These are phyloP conservation scores for Seladonia tumulorum DNA, from an alignment of 2,888 invertebrate genomes.

Conservation along the genomic window DNA sequence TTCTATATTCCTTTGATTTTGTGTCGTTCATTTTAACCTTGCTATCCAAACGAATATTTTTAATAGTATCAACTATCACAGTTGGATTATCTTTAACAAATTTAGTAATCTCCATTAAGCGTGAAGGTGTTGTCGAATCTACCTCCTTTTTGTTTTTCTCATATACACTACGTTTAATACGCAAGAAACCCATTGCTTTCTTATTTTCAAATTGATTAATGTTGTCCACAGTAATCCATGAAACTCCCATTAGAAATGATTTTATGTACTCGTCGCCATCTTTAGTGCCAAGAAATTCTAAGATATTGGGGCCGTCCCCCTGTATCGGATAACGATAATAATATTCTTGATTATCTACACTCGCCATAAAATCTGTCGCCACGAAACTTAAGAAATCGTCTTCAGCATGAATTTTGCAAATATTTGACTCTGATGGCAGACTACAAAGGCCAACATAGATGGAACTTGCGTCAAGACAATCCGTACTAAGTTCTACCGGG, in stretches of 20 bases:
- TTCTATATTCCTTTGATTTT: background rate
- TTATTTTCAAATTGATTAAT: background rate
- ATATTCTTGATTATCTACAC: background rate
- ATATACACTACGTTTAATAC: conserved; percentile 21
- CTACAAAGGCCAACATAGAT: conserved; percentile 34
- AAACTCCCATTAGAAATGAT: background rate
- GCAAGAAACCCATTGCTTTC: accelerated
- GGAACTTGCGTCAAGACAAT: background rate
- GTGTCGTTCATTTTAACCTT: background rate
- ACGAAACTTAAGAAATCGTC: background rate
- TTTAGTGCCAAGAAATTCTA: background rate
- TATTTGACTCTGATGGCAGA: background rate
- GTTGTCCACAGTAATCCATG: background rate
- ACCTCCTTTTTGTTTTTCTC: background rate
- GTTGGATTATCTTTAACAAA: conserved; percentile 22
- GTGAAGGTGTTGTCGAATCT: background rate
- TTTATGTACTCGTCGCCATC: background rate
- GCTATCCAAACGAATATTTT: background rate
- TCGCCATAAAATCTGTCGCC: conserved; percentile 37
- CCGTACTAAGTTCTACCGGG: conserved; percentile 5
- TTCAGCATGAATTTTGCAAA: conserved; percentile 32
- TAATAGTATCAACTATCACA: conserved; percentile 1
- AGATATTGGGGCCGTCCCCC: accelerated
- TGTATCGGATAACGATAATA: conserved; percentile 27
- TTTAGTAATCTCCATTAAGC: conserved; percentile 24